These are phyloP conservation scores for Rhinogobius similis DNA, from an alignment of 2,113 vertebrate genomes.

Conservation along the genomic window DNA sequence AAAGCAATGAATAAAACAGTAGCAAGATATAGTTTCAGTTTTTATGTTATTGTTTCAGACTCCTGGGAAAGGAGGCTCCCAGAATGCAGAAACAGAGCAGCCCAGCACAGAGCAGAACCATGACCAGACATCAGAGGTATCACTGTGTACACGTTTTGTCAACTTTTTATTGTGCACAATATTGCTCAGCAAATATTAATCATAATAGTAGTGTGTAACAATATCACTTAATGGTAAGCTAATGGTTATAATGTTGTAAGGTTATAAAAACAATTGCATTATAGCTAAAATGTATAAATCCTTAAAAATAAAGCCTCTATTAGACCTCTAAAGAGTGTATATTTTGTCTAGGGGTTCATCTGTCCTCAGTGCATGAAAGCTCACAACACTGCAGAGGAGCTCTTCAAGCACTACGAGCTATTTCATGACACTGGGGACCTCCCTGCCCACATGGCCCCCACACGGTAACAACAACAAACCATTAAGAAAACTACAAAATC, in stretches of 20 bases:
- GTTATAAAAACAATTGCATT: too few species aligned
- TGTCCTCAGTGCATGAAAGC: conserved; percentile 99
- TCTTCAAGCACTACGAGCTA: conserved; percentile 96
- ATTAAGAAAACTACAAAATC: background rate
- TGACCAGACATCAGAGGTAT: conserved; percentile 94
- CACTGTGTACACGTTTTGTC: background rate
- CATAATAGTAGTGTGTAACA: background rate
- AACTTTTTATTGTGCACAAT: background rate
- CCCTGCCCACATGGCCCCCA: conserved; percentile 80
- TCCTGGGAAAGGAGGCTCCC: conserved; percentile 93
- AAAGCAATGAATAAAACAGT: too few species aligned
- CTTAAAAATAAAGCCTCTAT: too few species aligned
- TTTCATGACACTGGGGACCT: conserved; percentile 91
- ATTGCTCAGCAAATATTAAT: background rate
- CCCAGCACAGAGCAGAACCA: conserved; percentile 88
- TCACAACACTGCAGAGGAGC: conserved; percentile 95
- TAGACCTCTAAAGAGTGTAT: background rate
- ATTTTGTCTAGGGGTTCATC: conserved; percentile 90
- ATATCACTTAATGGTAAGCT: too few species aligned
- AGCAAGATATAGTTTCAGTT: too few species aligned
- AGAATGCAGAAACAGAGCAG: conserved; percentile 91
- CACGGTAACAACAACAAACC: conserved; percentile 77
- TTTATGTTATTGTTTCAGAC: conserved; percentile 75
- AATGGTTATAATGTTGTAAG: too few species aligned
- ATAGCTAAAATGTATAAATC: too few species aligned